Percentiles rank a stretch among this genome's conserved stretches.
phyloP scores from a whole-genome alignment of 2,113 vertebrate genomes.

The Lepus europaeus region DNA sequence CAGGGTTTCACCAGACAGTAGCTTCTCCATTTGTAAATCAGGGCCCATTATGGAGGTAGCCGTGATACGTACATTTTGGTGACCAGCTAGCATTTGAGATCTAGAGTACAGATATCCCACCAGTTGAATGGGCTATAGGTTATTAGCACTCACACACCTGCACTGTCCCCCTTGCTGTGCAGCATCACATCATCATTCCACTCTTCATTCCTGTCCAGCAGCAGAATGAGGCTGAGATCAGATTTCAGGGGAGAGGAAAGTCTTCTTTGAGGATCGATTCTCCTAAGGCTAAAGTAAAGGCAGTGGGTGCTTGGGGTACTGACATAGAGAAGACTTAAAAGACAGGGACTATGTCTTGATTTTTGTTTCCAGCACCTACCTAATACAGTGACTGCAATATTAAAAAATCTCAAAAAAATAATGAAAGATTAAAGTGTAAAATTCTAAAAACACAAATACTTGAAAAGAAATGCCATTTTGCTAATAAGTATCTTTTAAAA shows the following conservation, averaged over 20 bases:
- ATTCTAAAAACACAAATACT: neutral
- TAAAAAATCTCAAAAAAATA: conserved; percentile 8
- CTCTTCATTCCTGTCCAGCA: neutral
- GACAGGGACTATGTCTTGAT: neutral
- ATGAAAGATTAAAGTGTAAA: conserved; percentile 46
- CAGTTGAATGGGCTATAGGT: neutral
- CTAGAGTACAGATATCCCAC: neutral
- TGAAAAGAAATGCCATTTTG: conserved; percentile 17
- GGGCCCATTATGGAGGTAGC: neutral
- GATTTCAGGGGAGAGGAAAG: neutral
- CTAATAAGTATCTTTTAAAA: conserved; percentile 39
- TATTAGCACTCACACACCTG: neutral
- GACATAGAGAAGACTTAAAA: conserved; percentile 33
- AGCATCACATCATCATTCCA: neutral
- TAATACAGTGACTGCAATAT: neutral
- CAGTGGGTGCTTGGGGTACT: neutral
- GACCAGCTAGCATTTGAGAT: conserved; percentile 29
- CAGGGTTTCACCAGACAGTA: neutral
- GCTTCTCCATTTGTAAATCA: neutral
- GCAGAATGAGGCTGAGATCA: neutral
- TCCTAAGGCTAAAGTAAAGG: neutral
- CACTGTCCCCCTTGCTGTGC: neutral
- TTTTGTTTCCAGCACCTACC: neutral
- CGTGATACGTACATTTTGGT: neutral
- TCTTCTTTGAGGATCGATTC: neutral